A percentile compares a stretch with the other conserved stretches of the same genome.
phyloP scores from a whole-genome alignment of 2,113 vertebrate species.

The Corythoichthys intestinalis region DNA sequence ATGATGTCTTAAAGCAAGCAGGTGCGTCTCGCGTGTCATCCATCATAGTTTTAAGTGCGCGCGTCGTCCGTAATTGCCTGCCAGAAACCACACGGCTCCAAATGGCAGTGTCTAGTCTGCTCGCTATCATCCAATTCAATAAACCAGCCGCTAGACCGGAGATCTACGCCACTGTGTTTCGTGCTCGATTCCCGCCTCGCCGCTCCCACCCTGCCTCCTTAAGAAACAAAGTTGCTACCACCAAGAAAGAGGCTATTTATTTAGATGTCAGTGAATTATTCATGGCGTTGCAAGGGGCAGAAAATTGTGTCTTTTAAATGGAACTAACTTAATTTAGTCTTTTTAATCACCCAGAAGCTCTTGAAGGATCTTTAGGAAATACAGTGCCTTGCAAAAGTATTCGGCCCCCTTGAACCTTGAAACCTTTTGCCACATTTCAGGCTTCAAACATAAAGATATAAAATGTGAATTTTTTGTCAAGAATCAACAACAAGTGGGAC shows the following conservation, averaged over 20 bases:
- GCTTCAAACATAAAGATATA: too few species aligned
- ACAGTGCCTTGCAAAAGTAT: too few species aligned
- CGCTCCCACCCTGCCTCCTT: neutral
- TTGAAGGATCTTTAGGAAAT: too few species aligned
- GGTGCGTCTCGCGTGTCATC: neutral
- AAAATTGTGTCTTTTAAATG: constrained; percentile 1
- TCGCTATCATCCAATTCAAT: constrained; percentile 1
- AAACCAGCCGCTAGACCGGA: neutral
- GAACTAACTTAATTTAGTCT: neutral
- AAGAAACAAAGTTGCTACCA: neutral
- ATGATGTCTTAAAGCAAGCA: neutral
- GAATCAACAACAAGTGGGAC: too few species aligned
- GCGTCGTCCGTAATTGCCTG: neutral
- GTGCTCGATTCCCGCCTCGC: neutral
- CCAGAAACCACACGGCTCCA: neutral
- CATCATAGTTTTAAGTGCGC: neutral
- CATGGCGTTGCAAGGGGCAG: neutral
- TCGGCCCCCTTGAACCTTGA: too few species aligned
- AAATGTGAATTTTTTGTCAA: too few species aligned
- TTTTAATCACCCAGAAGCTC: neutral
- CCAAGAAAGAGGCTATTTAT: neutral
- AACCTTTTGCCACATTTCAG: too few species aligned
- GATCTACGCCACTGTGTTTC: neutral
- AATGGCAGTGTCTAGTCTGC: neutral
- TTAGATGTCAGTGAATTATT: neutral